Evolutionary conservation across 2,888 invertebrate species (phyloP), one percentile per base, ranked within the genome.

Genomic region (Ischnus inquisitorius): DNA sequence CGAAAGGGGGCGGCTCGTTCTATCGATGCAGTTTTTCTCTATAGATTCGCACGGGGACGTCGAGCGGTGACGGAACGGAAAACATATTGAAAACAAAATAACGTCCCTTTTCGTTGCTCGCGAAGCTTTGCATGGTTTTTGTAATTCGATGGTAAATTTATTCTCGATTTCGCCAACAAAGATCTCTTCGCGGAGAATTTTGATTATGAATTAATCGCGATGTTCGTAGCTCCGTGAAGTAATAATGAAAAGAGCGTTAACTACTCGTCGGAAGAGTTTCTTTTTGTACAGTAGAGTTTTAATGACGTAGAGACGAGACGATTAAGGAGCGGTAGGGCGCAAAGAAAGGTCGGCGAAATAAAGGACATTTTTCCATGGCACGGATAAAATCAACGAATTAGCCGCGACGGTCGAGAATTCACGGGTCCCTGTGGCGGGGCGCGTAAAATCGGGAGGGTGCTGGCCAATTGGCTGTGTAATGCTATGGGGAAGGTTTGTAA

Each of bases 381-480:
- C 28, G 77, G 46, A 77, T 68, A 74, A 77, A 80, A 82, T 77
- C 75, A 81, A 62, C 75, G 86, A 88, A 87, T 87, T 87, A 87
- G 84, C 77, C 82, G 76, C 67, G 72, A 85, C 78, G 69, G 75
- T 78, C 48, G 64, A 64, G 69, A 84, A 81, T 78, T 81, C 74
- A 64, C 28, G 89, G 86, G 86, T 87, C 86, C 82, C 86, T 88
- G 88, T 87, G 87, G 87, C 83, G 87, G 87, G 80, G 72, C 48
- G 75, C 78, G 88, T 84, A 89, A 87, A 89, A 89, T 88, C 81
- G 83, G 74, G 75, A 86, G 87, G 92, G 92, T 92, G 84, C 81
- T 79, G 91, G 89, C 88, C 91, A 92, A 92, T 92, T 91, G 92
- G 88, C 90, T 91, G 91, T 92, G 90, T 91, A 92, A 92, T 89